Evolutionary conservation across 1,140 invertebrate species (phyloP), one percentile per base, ranked within the genome.

Genomic region (Eupristina koningsbergeri): DNA sequence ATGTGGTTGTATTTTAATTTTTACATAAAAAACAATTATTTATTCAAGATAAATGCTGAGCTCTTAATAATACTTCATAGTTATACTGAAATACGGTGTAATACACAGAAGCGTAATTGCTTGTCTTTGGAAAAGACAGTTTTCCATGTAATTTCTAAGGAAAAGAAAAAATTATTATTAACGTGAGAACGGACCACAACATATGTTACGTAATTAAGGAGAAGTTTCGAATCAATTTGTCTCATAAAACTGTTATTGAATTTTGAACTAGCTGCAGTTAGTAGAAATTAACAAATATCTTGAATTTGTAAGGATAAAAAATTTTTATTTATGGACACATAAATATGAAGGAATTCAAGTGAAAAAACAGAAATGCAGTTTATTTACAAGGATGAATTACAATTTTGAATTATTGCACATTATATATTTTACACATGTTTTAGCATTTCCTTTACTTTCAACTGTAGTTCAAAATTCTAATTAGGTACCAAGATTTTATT

Each of bases 1-100:
- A 39, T 22, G 13, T 36, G 22, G 64, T 34, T 15, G 34, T 29
- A 39, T 29, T 39, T 15, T 13, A 39, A 39, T 69, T 69, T 69
- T 39, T 3, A 69, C 7, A 69, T 39, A 5, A 34, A 22, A 26
- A 69, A 39, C 34, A 69, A 69, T 69, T 69, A 17, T 22, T 19
- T 39, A 13, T 1, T 22, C 0, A 26, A 69, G 64, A 69, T 19
- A 22, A 69, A 69, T 39, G 64, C 26, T 19, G 34, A 22, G 34
- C 64, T 69, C 39, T 69, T 69, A 69, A 69, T 69, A 64, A 31
- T 31, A n/a, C 29, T 64, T 64, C 34, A 29, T 64, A 29, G 31
- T 69, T 22, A 19, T 69, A 22, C 29, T 69, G 19, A 39, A 39
- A 39, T 17, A 31, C 22, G 34, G 3, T 34, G 2, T 5, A 34